Evolutionary conservation across 1,140 invertebrate genomes (phyloP), one percentile per base, ranked within the genome.

Genomic region (Himalopsyche phryganea): DNA sequence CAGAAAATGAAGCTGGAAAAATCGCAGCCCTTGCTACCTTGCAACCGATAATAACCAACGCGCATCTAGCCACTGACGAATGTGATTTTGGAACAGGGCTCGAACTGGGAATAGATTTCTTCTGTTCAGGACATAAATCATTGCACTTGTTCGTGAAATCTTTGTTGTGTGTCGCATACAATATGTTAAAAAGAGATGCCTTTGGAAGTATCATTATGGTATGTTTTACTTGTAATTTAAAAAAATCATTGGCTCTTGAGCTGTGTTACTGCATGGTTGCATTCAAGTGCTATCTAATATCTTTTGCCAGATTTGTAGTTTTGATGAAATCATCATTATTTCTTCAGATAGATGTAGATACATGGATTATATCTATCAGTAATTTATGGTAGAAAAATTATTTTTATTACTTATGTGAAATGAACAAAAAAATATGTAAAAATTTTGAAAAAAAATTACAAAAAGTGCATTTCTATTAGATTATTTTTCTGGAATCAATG

Each of bases 11-110:
- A 47, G 66, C 70, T n/a, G 84, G 88, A 55, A 84, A 83, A 66
- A 78, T 77, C 57, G 78, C 66, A 63, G 73, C 78, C 59, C 77
- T 85, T 58, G 83, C 78, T 53, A 79, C 85, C 6, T 69, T 96
- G 2, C 87, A 94, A 63, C 86, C 89, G 63, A 73, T 93, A 6
- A 82, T 93, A 19, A 91, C 87, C 33, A 84, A 83, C 65, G 85
- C 91, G 6, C 91, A 85, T 67, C 94, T 94, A 72, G 92, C 94
- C 1, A 87, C 89, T 59, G 94, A 97, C 71, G 94, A 97, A 73
- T 93, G 90, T 71, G 94, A 97, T 73, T 96, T 94, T 78, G 94
- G 94, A 0, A 93, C 90, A 46, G 89, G 91, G 4, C 68, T 97
- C 1, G 94, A 98, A 75, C 75, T 94, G 19, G 94, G 91, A 0